Evolutionary conservation across 1,140 invertebrate species (phyloP).

Genomic region (Drusus annulatus): DNA sequence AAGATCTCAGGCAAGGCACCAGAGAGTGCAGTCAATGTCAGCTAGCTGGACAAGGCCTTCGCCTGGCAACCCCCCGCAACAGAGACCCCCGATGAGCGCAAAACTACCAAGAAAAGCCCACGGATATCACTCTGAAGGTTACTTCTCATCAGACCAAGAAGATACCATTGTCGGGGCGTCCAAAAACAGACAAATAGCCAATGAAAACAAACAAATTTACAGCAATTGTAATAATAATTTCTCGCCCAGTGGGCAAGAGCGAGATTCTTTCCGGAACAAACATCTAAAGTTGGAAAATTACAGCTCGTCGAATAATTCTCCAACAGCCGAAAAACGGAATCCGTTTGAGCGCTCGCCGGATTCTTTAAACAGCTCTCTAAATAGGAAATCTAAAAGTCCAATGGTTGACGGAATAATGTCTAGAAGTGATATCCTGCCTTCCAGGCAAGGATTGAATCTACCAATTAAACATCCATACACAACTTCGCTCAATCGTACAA

Average conservation of each 20-base stretch:
- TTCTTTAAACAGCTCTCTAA: slow-evolving; percentile 60
- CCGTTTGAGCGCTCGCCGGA: slow-evolving; percentile 46
- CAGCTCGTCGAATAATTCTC: slow-evolving; percentile 33
- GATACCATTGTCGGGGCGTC: slow-evolving; percentile 62
- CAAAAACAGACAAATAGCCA: slow-evolving; percentile 31
- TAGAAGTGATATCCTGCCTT: slow-evolving; percentile 68
- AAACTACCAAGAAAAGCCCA: slow-evolving; percentile 73
- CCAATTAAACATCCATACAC: slow-evolving; percentile 68
- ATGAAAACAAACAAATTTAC: slow-evolving; percentile 21
- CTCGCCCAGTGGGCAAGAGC: slow-evolving; percentile 27
- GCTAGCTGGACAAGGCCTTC: slow-evolving; percentile 63
- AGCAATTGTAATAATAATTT: slow-evolving; percentile 21
- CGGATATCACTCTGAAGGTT: slow-evolving; percentile 79
- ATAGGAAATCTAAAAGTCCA: slow-evolving; percentile 68
- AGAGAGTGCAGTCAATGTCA: slow-evolving; percentile 80
- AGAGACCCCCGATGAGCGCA: slow-evolving; percentile 75
- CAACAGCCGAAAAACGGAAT: slow-evolving; percentile 39
- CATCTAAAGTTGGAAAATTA: slow-evolving; percentile 38
- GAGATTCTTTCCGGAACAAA: slow-evolving; percentile 45
- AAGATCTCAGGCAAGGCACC: slow-evolving; percentile 79
- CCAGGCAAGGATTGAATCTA: slow-evolving; percentile 67
- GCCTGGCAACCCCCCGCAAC: slow-evolving; percentile 53
- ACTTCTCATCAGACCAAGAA: slow-evolving; percentile 79
- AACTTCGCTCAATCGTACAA: slow-evolving; percentile 57
- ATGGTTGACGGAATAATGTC: slow-evolving; percentile 72